phyloP scores from a whole-genome alignment of 2,888 invertebrate genomes.

The Coleophora deauratella region DNA sequence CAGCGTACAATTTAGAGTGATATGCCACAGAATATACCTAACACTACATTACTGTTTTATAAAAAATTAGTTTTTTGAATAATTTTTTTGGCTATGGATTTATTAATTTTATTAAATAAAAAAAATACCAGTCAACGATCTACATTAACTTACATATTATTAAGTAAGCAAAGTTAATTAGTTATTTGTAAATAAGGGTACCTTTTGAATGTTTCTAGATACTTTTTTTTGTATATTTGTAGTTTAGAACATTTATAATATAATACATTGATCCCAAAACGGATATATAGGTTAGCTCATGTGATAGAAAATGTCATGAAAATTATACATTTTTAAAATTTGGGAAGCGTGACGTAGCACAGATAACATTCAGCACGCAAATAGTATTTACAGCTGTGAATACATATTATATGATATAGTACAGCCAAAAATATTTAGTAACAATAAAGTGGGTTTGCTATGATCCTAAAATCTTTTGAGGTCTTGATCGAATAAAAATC shows the following conservation, averaged over 20 bases:
- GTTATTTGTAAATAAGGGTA: no score
- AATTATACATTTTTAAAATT: no score
- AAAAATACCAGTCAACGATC: no score
- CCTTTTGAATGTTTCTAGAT: no score
- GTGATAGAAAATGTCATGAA: no score
- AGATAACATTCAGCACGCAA: slow-evolving; percentile 21
- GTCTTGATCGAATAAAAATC: slow-evolving; percentile 17
- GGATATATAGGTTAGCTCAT: slow-evolving; percentile 33
- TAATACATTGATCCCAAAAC: slow-evolving; percentile 60
- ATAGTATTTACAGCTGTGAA: slow-evolving; percentile 2
- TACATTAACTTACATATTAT: no score
- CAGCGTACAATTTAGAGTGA: slow-evolving; percentile 31
- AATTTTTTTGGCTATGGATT: no score
- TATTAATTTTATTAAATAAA: no score
- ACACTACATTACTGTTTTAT: slow-evolving; percentile 41
- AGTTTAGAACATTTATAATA: slow-evolving; percentile 11
- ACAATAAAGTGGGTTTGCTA: slow-evolving; percentile 27
- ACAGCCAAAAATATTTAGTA: slow-evolving; percentile 30
- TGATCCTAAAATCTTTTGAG: slow-evolving; percentile 22
- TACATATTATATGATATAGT: slow-evolving; percentile 3
- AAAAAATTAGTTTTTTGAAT: no score
- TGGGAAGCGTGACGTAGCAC: slow-evolving; percentile 17
- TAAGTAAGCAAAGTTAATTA: no score
- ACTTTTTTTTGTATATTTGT: no score
- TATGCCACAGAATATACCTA: slow-evolving; percentile 56